phyloP scores from a whole-genome alignment of 2,113 vertebrate species.

The Melanerpes formicivorus region DNA sequence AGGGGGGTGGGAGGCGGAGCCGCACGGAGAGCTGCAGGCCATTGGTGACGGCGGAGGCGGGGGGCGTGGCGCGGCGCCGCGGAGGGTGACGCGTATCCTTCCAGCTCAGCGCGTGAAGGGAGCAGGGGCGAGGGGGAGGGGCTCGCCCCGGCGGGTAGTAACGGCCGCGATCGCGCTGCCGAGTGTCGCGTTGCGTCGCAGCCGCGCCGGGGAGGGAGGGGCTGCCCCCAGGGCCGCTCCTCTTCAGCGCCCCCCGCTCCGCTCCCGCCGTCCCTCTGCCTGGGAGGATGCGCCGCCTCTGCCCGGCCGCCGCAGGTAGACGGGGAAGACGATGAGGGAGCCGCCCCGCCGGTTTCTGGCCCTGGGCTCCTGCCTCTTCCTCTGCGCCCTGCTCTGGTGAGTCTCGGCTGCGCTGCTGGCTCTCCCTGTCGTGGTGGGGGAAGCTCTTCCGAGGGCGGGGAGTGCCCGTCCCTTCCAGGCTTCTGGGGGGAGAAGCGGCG shows the following conservation, averaged over 20 bases:
- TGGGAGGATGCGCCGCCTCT: constrained; percentile 75
- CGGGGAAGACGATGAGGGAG: constrained; percentile 75
- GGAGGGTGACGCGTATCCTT: constrained; percentile 54
- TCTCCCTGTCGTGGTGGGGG: neutral
- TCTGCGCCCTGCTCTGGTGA: constrained; percentile 75
- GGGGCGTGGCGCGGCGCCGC: neutral
- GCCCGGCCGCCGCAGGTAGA: constrained; percentile 54
- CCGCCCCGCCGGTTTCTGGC: constrained; percentile 70
- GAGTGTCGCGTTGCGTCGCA: neutral
- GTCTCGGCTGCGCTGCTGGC: neutral
- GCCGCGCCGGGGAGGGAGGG: neutral
- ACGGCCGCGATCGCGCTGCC: neutral
- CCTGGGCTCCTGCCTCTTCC: constrained; percentile 71
- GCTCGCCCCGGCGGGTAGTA: neutral
- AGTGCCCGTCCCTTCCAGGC: too few species aligned
- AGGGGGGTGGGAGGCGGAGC: rapidly evolving
- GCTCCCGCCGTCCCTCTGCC: neutral
- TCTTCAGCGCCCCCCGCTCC: neutral
- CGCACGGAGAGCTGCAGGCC: rapidly evolving
- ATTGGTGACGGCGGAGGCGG: neutral
- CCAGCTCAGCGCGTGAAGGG: constrained; percentile 51
- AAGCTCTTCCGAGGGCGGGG: neutral
- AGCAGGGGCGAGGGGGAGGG: neutral
- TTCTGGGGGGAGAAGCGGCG: too few species aligned
- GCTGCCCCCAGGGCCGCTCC: neutral